Evolutionary conservation across 1,140 invertebrate species (phyloP).

Genomic region (Apis florea): DNA sequence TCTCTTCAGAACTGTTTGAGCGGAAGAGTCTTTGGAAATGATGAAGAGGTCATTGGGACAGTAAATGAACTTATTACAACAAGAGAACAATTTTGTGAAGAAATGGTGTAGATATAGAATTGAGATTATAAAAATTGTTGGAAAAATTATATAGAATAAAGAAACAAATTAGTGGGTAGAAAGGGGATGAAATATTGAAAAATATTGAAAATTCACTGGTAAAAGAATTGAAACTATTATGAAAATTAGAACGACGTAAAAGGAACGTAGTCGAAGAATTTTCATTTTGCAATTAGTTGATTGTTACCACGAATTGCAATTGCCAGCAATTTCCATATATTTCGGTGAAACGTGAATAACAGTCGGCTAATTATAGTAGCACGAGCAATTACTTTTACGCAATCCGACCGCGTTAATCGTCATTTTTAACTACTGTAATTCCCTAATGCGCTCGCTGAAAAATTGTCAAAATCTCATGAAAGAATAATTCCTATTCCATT

Average conservation of each 20-base stretch:
- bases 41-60: no score
- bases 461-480: neutral
- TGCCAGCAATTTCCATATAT: constrained; percentile 31
- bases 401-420: constrained; percentile 31
- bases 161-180: no score
- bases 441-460: neutral
- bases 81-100: no score
- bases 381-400: constrained; percentile 30
- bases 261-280: neutral
- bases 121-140: no score
- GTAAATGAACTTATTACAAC: no score
- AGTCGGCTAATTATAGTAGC: constrained; percentile 39
- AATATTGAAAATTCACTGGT: no score
- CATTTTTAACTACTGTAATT: constrained; percentile 21
- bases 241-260: neutral
- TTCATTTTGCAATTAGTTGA: neutral
- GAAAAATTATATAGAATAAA: no score
- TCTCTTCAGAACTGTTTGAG: no score
- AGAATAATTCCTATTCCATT: neutral
- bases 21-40: no score
- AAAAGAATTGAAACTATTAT: neutral
- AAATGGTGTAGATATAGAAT: no score
- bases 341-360: constrained; percentile 29
- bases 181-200: neutral
- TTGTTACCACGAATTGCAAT: constrained; percentile 6